These are phyloP conservation scores for Ashinkailepas kermadecensis DNA, from an alignment of 2,888 invertebrate genomes.

Conservation along the genomic window DNA sequence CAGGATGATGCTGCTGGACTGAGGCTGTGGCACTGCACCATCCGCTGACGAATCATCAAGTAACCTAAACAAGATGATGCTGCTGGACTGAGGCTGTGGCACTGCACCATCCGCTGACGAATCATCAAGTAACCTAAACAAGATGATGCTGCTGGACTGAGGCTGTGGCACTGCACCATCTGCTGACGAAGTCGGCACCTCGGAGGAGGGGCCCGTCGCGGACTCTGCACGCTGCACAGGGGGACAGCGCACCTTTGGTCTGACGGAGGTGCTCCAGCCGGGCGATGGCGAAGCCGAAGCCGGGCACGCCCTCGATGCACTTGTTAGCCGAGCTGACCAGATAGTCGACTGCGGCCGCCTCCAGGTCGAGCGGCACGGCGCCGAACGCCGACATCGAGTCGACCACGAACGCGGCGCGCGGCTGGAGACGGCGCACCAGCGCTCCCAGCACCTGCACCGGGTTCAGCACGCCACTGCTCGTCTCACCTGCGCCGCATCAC, in stretches of 20 bases:
- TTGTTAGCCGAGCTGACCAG: slow-evolving; percentile 48
- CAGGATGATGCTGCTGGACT: no score
- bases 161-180: no score
- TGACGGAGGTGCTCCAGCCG: slow-evolving; percentile 38
- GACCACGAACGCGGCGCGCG: slow-evolving; percentile 42
- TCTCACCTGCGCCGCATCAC: slow-evolving; percentile 38
- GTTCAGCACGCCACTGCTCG: slow-evolving; percentile 46
- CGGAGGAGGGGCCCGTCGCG: no score
- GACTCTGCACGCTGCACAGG: no score
- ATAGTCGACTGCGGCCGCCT: slow-evolving; percentile 40
- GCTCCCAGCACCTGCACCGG: slow-evolving; percentile 43
- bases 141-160: no score
- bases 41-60: no score
- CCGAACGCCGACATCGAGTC: slow-evolving; percentile 50
- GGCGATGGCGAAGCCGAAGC: slow-evolving; percentile 45
- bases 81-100: no score
- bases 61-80: no score
- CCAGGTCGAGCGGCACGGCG: slow-evolving; percentile 42
- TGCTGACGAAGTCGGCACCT: no score
- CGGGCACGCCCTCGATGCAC: slow-evolving; percentile 47
- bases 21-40: no score
- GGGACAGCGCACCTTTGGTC: slow-evolving; percentile 41
- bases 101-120: no score
- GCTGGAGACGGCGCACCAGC: slow-evolving; percentile 39
- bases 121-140: no score